Evolutionary conservation across 2,113 vertebrate species (phyloP).

Genomic region (Mungos mungo): DNA sequence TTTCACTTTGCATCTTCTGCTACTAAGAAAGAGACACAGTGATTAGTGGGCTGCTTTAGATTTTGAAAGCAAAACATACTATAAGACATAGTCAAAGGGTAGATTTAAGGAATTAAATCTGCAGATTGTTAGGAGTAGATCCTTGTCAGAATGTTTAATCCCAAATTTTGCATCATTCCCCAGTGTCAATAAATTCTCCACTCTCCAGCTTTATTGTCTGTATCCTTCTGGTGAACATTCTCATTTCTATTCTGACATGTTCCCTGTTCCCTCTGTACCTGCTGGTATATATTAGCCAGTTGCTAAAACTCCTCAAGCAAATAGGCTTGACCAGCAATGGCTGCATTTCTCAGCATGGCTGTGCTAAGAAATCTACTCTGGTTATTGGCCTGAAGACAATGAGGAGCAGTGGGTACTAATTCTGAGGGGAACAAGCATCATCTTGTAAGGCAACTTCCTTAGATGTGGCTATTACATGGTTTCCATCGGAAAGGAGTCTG

Average conservation of each 20-base stretch:
- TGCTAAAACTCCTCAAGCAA: not conserved
- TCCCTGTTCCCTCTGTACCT: not conserved
- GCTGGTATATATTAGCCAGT: no score
- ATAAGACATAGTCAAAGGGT: not conserved
- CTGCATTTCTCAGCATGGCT: not conserved
- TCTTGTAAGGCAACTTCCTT: not conserved
- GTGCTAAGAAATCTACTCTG: not conserved
- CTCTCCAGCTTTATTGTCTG: not conserved
- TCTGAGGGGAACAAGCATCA: not conserved
- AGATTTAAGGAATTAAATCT: not conserved
- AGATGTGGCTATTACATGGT: not conserved
- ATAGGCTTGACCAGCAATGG: not conserved
- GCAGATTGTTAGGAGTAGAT: not conserved
- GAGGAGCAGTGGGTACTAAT: not conserved
- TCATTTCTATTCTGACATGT: not conserved
- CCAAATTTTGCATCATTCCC: not conserved
- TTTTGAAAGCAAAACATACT: slow-evolving; percentile 29
- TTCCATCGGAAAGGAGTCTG: not conserved
- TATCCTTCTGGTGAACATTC: not conserved
- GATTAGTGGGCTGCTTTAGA: not conserved
- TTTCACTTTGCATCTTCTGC: not conserved
- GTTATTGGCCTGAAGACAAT: not conserved
- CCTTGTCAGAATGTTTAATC: not conserved
- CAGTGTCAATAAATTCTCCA: not conserved
- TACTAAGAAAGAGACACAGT: not conserved